Conservation (phyloP, 2,888 invertebrate species). For the Atherix ibis region DNA sequence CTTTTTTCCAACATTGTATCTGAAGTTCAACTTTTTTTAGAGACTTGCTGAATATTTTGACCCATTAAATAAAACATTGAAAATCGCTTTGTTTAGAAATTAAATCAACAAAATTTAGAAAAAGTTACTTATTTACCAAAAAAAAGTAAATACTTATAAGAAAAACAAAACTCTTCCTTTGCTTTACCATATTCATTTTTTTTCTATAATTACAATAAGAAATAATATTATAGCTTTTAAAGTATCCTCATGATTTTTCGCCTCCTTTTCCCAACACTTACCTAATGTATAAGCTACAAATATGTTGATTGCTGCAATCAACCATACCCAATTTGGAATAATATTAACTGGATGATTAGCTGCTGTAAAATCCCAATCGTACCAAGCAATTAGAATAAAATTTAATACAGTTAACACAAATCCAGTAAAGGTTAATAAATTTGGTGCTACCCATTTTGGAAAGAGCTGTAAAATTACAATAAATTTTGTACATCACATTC, state of each 20-base stretch:
- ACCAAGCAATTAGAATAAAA: slow-evolving; percentile 67
- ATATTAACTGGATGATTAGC: slow-evolving; percentile 30
- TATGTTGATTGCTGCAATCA: slow-evolving; percentile 68
- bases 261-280: slow-evolving; percentile 37
- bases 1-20: no score
- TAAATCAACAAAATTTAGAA: no score
- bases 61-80: no score
- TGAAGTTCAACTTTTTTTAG: no score
- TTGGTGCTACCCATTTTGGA: slow-evolving; percentile 94
- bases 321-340: slow-evolving; percentile 78
- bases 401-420: slow-evolving; percentile 82
- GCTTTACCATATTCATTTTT: no score
- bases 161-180: no score
- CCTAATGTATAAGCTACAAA: slow-evolving; percentile 93
- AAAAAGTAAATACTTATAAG: no score
- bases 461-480: slow-evolving; percentile 49
- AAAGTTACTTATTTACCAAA: no score
- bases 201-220: no score
- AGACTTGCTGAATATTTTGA: no score
- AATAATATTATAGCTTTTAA: no score
- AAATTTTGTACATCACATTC: not conserved
- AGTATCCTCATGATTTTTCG: not conserved
- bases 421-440: slow-evolving; percentile 86
- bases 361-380: slow-evolving; percentile 67
- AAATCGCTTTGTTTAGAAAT: no score